Evolutionary conservation across 2,888 invertebrate genomes (phyloP).

Genomic region (Tortrix viridana): DNA sequence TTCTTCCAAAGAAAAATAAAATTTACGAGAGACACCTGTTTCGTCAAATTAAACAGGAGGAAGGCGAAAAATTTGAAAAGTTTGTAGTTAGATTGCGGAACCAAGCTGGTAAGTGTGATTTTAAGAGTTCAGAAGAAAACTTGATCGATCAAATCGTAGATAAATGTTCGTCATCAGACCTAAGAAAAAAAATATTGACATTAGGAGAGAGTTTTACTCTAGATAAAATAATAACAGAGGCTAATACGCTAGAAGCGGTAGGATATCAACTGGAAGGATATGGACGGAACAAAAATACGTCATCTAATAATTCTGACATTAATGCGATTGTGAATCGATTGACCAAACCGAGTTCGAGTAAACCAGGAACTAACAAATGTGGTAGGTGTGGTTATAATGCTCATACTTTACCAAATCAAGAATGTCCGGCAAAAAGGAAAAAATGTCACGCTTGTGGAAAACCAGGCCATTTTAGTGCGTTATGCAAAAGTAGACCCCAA

Average conservation of each 20-base stretch:
- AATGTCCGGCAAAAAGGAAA: constrained; percentile 40
- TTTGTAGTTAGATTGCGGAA: constrained; percentile 3
- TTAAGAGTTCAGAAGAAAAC: constrained; percentile 2
- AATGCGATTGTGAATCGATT: constrained; percentile 11
- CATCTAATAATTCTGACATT: constrained; percentile 7
- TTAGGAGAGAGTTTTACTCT: constrained; percentile 1
- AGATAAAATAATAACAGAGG: constrained; percentile 9
- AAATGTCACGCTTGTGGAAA: constrained; percentile 38
- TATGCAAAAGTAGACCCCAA: constrained; percentile 22
- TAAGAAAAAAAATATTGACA: constrained; percentile 8
- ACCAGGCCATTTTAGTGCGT: constrained; percentile 30
- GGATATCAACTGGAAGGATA: constrained; percentile 37
- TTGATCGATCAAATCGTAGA: constrained; percentile 8
- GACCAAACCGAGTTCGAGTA: background rate
- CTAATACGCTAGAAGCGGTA: constrained; percentile 42
- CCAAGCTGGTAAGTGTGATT: constrained; percentile 18
- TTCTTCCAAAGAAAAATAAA: constrained; percentile 9
- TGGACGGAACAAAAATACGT: constrained; percentile 10
- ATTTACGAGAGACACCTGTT: constrained; percentile 16
- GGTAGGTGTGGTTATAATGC: constrained; percentile 28
- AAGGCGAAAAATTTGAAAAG: constrained; percentile 15
- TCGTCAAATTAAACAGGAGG: constrained; percentile 8
- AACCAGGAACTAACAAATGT: constrained; percentile 18
- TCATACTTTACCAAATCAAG: constrained; percentile 14
- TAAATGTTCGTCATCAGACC: constrained; percentile 3